Evolutionary conservation across 53 echinoderm and acorn worm species (phyloP).

Genomic region (Stichopus horrens): DNA sequence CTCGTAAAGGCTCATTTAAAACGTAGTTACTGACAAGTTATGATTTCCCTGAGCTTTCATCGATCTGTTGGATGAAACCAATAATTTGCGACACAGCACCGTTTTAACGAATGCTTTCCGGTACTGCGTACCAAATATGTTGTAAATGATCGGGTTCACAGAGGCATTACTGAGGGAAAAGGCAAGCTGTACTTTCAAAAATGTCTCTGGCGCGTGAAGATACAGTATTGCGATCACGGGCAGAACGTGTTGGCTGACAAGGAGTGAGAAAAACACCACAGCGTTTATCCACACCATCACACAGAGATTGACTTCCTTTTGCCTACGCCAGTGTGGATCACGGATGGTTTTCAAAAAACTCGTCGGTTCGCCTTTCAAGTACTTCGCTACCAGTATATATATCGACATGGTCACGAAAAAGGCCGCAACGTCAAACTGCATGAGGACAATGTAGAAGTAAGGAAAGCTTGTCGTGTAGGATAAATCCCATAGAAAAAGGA

Average conservation of each 20-base stretch:
- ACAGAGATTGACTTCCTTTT: background rate
- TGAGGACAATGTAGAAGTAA: background rate
- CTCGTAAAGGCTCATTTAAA: too few species aligned
- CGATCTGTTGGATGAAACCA: background rate
- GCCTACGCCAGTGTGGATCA: background rate
- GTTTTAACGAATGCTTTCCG: background rate
- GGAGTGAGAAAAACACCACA: background rate
- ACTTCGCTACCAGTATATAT: background rate
- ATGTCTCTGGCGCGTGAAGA: background rate
- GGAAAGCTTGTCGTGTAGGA: background rate
- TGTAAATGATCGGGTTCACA: slow-evolving; percentile 9
- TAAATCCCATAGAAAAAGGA: background rate
- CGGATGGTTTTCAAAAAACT: background rate
- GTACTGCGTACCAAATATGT: background rate
- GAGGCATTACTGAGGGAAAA: background rate
- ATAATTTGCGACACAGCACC: background rate
- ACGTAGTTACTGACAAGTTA: too few species aligned
- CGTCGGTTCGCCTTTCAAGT: background rate
- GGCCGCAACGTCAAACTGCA: background rate
- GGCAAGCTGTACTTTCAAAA: background rate
- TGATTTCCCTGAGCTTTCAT: too few species aligned
- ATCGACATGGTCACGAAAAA: background rate
- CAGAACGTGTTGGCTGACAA: background rate
- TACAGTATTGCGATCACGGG: background rate
- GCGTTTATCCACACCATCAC: background rate